Conservation (phyloP, 1,140 invertebrate genomes). For the Dendrolimus kikuchii region DNA sequence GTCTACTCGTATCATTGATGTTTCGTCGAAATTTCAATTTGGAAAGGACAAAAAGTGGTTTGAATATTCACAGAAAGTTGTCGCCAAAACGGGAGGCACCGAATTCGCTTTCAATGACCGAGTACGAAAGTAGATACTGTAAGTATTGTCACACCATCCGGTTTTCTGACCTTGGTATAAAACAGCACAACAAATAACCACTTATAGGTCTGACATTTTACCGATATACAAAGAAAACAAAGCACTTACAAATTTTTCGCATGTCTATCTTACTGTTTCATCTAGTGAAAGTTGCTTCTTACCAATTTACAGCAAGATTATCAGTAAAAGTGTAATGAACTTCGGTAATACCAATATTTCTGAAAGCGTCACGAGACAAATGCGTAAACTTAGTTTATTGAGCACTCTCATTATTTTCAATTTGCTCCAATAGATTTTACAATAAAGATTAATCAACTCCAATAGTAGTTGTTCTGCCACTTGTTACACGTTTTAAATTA, state of each 20-base stretch:
- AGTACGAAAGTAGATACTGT: slow-evolving; percentile 37
- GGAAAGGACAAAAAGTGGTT: slow-evolving; percentile 59
- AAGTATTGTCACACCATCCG: slow-evolving; percentile 37
- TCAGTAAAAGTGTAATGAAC: background rate
- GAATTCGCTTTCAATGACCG: slow-evolving; percentile 53
- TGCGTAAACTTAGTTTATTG: slow-evolving; percentile 1
- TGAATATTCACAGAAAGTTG: slow-evolving; percentile 52
- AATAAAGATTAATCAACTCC: slow-evolving; percentile 19
- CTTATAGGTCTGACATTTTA: slow-evolving; percentile 12
- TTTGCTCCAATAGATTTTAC: slow-evolving; percentile 20
- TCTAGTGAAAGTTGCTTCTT: slow-evolving; percentile 50
- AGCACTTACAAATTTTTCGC: slow-evolving; percentile 44
- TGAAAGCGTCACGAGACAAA: slow-evolving; percentile 6
- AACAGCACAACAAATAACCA: slow-evolving; percentile 26
- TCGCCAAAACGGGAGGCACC: slow-evolving; percentile 41
- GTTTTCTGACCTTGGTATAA: slow-evolving; percentile 51
- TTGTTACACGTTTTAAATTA: slow-evolving; percentile 11
- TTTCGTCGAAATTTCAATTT: slow-evolving; percentile 48
- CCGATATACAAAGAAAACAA: slow-evolving; percentile 40
- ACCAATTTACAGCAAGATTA: slow-evolving; percentile 2
- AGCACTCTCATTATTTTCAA: slow-evolving; percentile 19
- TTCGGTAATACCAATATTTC: background rate
- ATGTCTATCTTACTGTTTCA: slow-evolving; percentile 33
- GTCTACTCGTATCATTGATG: slow-evolving; percentile 33
- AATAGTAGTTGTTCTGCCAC: slow-evolving; percentile 7